These are phyloP conservation scores for Rhombomys opimus DNA, from an alignment of 2,113 vertebrate species.

Conservation along the genomic window DNA sequence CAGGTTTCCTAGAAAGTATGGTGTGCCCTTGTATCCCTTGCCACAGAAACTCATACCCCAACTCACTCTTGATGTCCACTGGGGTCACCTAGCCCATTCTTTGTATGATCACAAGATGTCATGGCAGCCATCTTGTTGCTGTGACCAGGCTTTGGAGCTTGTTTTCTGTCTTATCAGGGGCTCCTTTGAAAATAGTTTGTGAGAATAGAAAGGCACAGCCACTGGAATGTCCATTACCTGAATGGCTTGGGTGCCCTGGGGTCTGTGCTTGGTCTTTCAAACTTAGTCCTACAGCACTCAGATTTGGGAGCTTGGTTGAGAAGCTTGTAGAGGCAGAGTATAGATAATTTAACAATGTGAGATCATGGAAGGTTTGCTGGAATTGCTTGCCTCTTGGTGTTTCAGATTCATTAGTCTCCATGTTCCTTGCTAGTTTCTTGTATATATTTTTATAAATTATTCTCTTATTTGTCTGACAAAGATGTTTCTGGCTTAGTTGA, in stretches of 20 bases:
- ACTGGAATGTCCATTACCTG: background rate
- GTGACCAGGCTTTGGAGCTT: background rate
- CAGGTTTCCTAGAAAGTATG: background rate
- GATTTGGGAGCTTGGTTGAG: too few relatives aligned
- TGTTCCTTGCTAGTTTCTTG: background rate
- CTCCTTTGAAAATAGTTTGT: background rate
- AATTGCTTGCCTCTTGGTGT: too few relatives aligned
- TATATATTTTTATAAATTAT: background rate
- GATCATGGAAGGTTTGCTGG: too few relatives aligned
- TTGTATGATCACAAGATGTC: background rate
- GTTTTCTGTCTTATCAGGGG: background rate
- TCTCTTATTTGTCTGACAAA: background rate
- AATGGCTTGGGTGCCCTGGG: background rate
- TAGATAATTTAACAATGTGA: background rate
- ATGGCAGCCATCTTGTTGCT: background rate
- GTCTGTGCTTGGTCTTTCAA: background rate
- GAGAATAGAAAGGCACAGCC: background rate
- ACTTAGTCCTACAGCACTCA: background rate
- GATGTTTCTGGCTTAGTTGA: too few relatives aligned
- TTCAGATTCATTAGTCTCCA: rapidly evolving
- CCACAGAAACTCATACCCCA: too few relatives aligned
- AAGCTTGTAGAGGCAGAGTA: background rate
- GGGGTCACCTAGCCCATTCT: background rate
- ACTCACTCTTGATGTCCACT: rapidly evolving
- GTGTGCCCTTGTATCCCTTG: background rate